These are phyloP conservation scores for Scelioninae gen. 1 DNA, from an alignment of 2,888 invertebrate genomes.

Conservation along the genomic window DNA sequence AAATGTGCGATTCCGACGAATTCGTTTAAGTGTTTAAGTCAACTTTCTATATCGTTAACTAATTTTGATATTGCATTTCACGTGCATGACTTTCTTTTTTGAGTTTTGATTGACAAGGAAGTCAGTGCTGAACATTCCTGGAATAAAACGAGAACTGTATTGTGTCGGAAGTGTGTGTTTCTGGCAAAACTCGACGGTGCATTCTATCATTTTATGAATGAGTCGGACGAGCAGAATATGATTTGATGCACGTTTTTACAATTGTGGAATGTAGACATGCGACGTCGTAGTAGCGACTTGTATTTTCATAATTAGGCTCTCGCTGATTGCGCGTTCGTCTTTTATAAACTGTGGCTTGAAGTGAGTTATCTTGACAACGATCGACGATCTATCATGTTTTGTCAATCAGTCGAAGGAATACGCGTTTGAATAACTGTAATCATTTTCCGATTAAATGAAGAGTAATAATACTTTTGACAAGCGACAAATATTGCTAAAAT, in stretches of 20 bases:
- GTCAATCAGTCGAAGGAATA: not conserved
- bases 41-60: slow-evolving; percentile 17
- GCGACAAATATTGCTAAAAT: slow-evolving; percentile 8
- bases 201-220: slow-evolving; percentile 44
- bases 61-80: slow-evolving; percentile 36
- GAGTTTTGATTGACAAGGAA: not conserved
- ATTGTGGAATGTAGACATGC: slow-evolving; percentile 55
- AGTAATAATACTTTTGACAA: not conserved
- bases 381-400: slow-evolving; percentile 3
- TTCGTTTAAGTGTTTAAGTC: slow-evolving; percentile 17
- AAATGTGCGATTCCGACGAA: slow-evolving; percentile 51
- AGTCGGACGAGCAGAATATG: slow-evolving; percentile 48
- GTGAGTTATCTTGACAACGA: slow-evolving; percentile 17
- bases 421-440: not conserved
- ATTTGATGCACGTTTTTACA: slow-evolving; percentile 63
- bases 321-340: slow-evolving; percentile 39
- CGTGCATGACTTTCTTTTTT: slow-evolving; percentile 14
- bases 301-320: slow-evolving; percentile 58
- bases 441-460: slow-evolving; percentile 22
- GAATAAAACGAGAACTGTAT: slow-evolving; percentile 1
- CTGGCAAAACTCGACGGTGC: slow-evolving; percentile 43
- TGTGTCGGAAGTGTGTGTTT: slow-evolving; percentile 52
- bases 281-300: slow-evolving; percentile 48
- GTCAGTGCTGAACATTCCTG: slow-evolving; percentile 51
- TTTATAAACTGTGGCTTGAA: slow-evolving; percentile 5